phyloP scores from a whole-genome alignment of 2,888 invertebrate species.

The Hydriomena furcata region DNA sequence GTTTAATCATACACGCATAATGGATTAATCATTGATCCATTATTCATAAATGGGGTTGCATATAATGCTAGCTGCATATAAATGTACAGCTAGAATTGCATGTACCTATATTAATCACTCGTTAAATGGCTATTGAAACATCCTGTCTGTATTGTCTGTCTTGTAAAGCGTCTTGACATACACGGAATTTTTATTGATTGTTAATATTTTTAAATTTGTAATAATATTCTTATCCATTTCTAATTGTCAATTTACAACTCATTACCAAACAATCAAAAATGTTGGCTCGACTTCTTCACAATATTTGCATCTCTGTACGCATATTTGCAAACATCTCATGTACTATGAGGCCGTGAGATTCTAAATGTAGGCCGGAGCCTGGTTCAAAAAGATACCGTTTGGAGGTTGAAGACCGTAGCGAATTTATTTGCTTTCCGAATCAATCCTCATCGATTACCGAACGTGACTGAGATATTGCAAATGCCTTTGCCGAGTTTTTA shows the following conservation, averaged over 20 bases:
- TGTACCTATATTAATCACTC: neutral
- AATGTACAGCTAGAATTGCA: neutral
- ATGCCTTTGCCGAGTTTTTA: slow-evolving; percentile 11
- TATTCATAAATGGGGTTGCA: slow-evolving; percentile 27
- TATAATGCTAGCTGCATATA: slow-evolving; percentile 3
- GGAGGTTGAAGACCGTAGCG: slow-evolving; percentile 28
- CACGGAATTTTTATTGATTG: too few species aligned
- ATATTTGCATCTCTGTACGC: slow-evolving; percentile 1
- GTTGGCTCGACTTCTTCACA: neutral
- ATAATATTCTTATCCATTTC: neutral
- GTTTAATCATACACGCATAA: neutral
- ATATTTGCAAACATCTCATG: slow-evolving; percentile 26
- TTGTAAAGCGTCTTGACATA: neutral
- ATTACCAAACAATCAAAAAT: neutral
- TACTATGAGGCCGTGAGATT: slow-evolving; percentile 32
- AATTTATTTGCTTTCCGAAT: slow-evolving; percentile 33
- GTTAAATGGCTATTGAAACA: slow-evolving; percentile 15
- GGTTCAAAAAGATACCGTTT: slow-evolving; percentile 28
- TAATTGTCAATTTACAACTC: neutral
- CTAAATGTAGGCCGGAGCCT: slow-evolving; percentile 22
- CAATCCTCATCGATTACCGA: slow-evolving; percentile 29
- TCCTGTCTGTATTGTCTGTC: slow-evolving; percentile 10
- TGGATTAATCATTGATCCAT: slow-evolving; percentile 26
- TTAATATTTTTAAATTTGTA: too few species aligned
- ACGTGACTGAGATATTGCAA: slow-evolving; percentile 42